Percentiles rank a stretch among this genome's conserved stretches.
Evolutionary conservation across 1,140 invertebrate species (phyloP).

Genomic region (Neotoxoptera formosana): DNA sequence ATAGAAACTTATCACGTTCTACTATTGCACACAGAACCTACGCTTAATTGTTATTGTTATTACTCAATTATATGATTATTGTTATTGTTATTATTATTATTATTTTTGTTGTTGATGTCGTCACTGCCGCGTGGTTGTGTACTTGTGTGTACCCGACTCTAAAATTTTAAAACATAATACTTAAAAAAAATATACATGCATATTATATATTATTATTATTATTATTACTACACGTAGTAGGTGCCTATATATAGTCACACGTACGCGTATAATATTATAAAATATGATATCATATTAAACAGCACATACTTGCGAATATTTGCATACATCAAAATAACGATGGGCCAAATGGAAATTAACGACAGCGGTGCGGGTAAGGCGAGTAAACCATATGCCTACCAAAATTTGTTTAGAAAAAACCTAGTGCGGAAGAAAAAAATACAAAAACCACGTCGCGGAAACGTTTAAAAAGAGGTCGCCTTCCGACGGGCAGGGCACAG

Average conservation of each 20-base stretch:
- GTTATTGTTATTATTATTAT: background rate
- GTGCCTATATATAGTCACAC: background rate
- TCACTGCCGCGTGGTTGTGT: background rate
- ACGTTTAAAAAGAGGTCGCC: slow-evolving; percentile 18
- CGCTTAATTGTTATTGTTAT: background rate
- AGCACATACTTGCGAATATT: background rate
- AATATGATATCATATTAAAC: background rate
- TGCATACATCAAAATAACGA: background rate
- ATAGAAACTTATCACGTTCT: background rate
- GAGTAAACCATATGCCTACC: background rate
- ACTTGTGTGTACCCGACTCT: background rate
- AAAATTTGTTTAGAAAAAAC: slow-evolving; percentile 5
- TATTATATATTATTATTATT: slow-evolving; percentile 2
- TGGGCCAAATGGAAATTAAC: background rate
- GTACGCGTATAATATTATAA: background rate
- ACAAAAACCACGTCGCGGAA: background rate
- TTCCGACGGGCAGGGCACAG: background rate
- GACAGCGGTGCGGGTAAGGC: background rate
- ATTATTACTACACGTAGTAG: background rate
- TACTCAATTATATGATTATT: background rate
- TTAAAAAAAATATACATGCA: background rate
- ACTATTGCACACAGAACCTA: background rate
- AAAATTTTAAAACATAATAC: background rate
- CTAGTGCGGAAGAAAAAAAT: background rate
- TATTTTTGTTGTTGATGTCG: background rate